Evolutionary conservation across 2,888 invertebrate species (phyloP), one percentile per base, ranked within the genome.

Genomic region (Cryptocheilus praepositus): DNA sequence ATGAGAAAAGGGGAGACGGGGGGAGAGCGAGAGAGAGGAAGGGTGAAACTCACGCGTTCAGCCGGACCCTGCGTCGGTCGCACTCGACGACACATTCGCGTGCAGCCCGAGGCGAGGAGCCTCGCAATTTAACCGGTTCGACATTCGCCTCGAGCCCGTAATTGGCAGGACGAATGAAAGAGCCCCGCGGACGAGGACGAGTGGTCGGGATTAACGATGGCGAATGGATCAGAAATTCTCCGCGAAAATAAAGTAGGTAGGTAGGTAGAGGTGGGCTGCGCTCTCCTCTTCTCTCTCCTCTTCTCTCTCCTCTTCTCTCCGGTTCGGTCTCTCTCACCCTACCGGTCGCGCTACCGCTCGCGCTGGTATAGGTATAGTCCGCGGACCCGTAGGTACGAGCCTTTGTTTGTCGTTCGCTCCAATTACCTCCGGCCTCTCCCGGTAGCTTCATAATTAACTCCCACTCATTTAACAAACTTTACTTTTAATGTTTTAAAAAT

Each of bases 401-500:
- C 85, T 88, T 88, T 88, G 88, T 88, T 88, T 88, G 87, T 88
- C 87, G 87, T 88, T 87, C 87, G 87, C 88, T 88, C 87, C 88
- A 88, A 88, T 88, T 88, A 88, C 87, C 88, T 84, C 85, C 87
- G 82, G 82, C 83, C 80, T 79, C 79, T 79, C 77, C 81, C 81
- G 83, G 83, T 83, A 86, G 86, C 86, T 88, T 87, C 86, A 87
- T 88, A 88, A 88, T 88, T 88, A 88, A 88, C 88, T 88, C 88
- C 87, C 88, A 88, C 88, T 88, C 88, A 86, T 88, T 88, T 87
- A 88, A 88, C 87, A 88, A 88, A 88, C 88, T 88, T 88, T 88
- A 88, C 86, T 88, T 88, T 88, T 88, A 88, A 88, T 88, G 88
- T 88, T 88, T 88, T 86, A 87, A 88, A 88, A 88, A 88, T 88